Conservation (phyloP, 2,797 vertebrate species). For the Glyptemys insculpta region DNA sequence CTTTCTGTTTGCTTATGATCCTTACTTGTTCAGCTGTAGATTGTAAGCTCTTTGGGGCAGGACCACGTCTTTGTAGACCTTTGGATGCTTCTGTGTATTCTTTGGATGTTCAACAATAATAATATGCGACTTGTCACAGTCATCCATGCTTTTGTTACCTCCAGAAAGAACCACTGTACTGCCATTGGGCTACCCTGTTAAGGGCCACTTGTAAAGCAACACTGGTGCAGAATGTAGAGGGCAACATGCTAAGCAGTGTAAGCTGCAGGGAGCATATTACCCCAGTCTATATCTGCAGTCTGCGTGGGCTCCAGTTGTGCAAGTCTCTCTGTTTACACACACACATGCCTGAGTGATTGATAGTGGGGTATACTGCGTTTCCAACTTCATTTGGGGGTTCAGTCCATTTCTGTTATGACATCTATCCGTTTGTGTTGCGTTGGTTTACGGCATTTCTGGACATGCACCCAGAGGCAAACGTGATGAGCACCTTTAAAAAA, state of each 20-base stretch:
- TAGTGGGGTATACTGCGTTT: neutral
- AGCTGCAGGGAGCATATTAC: accelerated
- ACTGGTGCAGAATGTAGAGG: conserved; percentile 22
- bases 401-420: neutral
- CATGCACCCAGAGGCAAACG: neutral
- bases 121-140: neutral
- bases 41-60: neutral
- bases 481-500: neutral
- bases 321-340: accelerated
- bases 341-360: neutral
- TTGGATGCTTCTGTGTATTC: neutral
- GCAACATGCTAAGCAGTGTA: conserved; percentile 34
- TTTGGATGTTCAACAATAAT: neutral
- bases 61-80: neutral
- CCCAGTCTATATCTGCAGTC: neutral
- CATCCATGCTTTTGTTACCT: neutral
- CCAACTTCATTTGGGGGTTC: neutral
- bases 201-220: conserved; percentile 40
- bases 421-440: neutral
- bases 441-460: neutral
- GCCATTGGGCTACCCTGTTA: neutral
- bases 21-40: neutral
- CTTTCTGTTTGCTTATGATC: neutral
- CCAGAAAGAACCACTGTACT: neutral
- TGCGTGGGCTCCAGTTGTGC: neutral